A percentile compares a stretch with the other conserved stretches of the same genome.
Conservation (phyloP, 2,113 vertebrate genomes). For the Prietella phreatophila region DNA sequence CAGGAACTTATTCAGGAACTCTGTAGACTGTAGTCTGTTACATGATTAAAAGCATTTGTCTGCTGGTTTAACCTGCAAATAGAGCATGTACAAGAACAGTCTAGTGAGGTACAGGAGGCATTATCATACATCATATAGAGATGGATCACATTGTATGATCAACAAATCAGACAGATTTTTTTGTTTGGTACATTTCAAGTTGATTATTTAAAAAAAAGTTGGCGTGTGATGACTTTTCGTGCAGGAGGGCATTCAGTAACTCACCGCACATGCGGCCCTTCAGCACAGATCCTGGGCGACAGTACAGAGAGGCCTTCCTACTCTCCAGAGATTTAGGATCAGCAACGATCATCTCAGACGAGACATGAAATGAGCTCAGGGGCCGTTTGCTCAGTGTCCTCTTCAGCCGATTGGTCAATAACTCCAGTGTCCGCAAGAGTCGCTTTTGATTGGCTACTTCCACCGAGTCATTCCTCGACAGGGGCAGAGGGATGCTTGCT, state of each 20-base stretch:
- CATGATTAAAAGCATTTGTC: background rate
- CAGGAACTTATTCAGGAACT: slow-evolving; percentile 1
- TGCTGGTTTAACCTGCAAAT: background rate
- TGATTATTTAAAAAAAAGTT: background rate
- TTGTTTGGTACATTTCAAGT: background rate
- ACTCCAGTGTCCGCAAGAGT: slow-evolving; percentile 88
- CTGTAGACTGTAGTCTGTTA: background rate
- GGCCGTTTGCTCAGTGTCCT: slow-evolving; percentile 86
- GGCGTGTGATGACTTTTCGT: background rate
- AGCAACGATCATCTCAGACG: slow-evolving; percentile 85
- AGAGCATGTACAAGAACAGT: background rate
- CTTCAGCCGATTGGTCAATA: slow-evolving; percentile 87
- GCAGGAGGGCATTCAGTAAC: slow-evolving; percentile 50
- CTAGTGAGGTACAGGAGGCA: background rate
- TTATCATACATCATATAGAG: background rate
- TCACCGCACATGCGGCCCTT: slow-evolving; percentile 95
- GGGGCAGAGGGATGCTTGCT: slow-evolving; percentile 93
- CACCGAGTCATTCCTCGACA: slow-evolving; percentile 88
- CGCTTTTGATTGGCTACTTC: slow-evolving; percentile 89
- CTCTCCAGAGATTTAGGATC: slow-evolving; percentile 92
- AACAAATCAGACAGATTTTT: background rate
- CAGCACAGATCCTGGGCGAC: slow-evolving; percentile 89
- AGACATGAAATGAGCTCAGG: slow-evolving; percentile 86
- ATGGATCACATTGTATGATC: background rate
- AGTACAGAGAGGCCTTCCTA: slow-evolving; percentile 84